Percentiles rank a stretch among this genome's conserved stretches.
These are phyloP conservation scores for Thunnus thynnus DNA, from an alignment of 2,113 vertebrate species.

Conservation along the genomic window DNA sequence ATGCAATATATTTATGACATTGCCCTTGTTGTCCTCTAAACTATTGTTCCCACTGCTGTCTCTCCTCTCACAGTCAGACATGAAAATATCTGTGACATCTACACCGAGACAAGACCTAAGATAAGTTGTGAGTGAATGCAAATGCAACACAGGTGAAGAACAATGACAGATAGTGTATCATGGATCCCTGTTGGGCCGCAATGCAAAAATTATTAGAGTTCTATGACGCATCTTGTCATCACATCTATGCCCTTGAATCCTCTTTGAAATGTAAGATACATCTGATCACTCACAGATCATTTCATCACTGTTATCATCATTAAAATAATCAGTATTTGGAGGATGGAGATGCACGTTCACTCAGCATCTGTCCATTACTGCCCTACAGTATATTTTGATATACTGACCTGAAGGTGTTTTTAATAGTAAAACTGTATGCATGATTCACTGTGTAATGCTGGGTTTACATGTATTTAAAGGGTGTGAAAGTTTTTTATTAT, in stretches of 20 bases:
- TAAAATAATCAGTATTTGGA: background rate
- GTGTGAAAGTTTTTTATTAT: background rate
- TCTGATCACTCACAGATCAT: background rate
- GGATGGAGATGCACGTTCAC: background rate
- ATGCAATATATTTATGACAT: no score
- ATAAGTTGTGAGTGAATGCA: background rate
- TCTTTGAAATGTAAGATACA: background rate
- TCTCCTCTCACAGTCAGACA: background rate
- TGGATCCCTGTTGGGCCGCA: background rate
- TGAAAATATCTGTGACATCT: background rate
- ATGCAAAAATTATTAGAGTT: conserved; percentile 15
- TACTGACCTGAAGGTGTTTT: background rate
- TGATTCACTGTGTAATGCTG: background rate
- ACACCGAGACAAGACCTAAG: background rate
- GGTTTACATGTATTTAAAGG: background rate
- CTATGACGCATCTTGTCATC: background rate
- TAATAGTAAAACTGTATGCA: background rate
- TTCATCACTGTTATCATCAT: conserved; percentile 20
- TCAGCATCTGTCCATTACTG: no score
- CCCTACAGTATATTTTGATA: background rate
- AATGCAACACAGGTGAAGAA: background rate
- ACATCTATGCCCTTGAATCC: background rate
- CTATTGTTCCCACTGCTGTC: no score
- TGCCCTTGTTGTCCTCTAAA: no score
- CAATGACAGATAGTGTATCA: background rate